Base-by-base conservation (phyloP, 2,113 vertebrate genomes). In the Dasyornis broadbenti region DNA sequence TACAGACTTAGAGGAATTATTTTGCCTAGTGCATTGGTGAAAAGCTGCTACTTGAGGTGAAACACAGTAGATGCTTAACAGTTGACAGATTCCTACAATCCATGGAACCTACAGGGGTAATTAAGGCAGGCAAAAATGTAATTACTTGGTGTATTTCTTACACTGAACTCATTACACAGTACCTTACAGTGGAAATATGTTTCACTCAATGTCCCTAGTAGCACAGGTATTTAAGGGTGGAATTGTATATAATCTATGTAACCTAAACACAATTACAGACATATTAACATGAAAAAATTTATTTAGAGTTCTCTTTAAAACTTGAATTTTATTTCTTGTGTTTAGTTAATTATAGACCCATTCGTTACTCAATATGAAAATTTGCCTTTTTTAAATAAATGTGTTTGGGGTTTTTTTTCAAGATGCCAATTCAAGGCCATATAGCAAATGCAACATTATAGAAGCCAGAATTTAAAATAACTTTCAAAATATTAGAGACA, bases 71-170 rank as follows among this genome's bases (percentile, higher is more conserved):
- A 28, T 87, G 20, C 28, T 72, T 82, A 56, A 82, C 6, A 60
- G 20, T 35, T 82, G 57, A 33, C 26, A 68, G 53, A 56, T 81
- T 92, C 53, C 44, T 56, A 28, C 45, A 53, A 52, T 61, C 40
- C 49, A 1, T 16, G 75, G 69, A 92, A 64, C 18, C 3, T 87
- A 63, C 13, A 49, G 28, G 30, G 33, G 30, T 81, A 66, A 75
- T 81, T 86, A 71, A 63, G 56, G 56, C 35, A 75, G 54, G 33
- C 12, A 75, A 92, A 94, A 96, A 84, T 59, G 24, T 78, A 86
- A 95, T 95, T 91, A 84, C 23, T 54, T 84, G 22, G 6, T 89
- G 5, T 82, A 64, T 63, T 71, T 91, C 47, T 40, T 66, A 47
- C 18, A 31, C 23, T 52, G 53, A 84, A 66, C 44, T 78, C 47